Evolutionary conservation across 2,888 invertebrate genomes (phyloP), one percentile per base, ranked within the genome.

Genomic region (Cyclophora albipunctata): DNA sequence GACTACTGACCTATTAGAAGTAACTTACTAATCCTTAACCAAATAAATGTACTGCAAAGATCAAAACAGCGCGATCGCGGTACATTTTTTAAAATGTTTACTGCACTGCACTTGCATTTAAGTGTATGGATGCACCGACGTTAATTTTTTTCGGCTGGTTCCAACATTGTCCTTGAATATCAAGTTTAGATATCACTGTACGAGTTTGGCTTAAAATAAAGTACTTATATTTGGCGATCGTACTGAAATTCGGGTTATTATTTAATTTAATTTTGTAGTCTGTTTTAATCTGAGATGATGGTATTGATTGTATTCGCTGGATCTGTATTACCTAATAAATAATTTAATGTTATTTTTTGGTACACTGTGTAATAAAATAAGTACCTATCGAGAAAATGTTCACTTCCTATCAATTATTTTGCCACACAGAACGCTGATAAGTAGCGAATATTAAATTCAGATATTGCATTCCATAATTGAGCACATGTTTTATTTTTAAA

Each of bases 131-230:
- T 85, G 84, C 84, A 84, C 74, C 74, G 78, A 72, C 75, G 73
- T 73, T 72, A 70, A 75, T 74, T 81, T 82, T 81, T 85, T 81
- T 46, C 42, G 69, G 71, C 67, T 71, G 74, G 76, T 81, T 78
- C 83, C 75, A 76, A 76, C 78, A 72, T 70, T 79, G 87, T 75
- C 86, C 87, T 87, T 88, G 87, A 85, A 84, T 81, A 85, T 84
- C 83, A 75, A 83, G 85, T 86, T 87, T 84, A 86, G 84, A 85
- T 86, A 85, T 68, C 66, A 4, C 71, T 64, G 71, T 74, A 73
- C 70, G 47, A 47, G 53, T 56, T 54, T 54, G 54, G 34, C 48
- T 56, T 53, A n/a, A 46, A 51, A 50, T 63, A 45, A 44, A 20
- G 20, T 20, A 20, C 20, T 20, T 20, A 20, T 20, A 20, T 20